Base-by-base conservation (phyloP, 2,888 invertebrate species). In the Hemicrepidius hirtus region DNA sequence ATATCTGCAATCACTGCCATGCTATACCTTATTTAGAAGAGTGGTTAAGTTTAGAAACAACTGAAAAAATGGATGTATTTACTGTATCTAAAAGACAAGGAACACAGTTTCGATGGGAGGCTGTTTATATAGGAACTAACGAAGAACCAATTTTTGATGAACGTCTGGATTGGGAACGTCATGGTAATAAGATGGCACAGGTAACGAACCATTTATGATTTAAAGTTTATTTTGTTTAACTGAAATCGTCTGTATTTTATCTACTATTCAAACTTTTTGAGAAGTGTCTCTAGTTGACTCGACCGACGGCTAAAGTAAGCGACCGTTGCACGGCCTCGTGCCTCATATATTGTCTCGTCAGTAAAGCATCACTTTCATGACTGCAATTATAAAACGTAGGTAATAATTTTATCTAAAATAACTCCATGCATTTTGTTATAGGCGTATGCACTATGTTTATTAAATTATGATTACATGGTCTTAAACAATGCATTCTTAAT, bases 401-500 rank as follows among this genome's bases (percentile, higher is more conserved):
- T n/a, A n/a, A n/a, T n/a, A n/a, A n/a, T n/a, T n/a, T 24, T 24
- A 24, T 5, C 2, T 24, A 5, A 41, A 41, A 12, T 20, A 24
- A 10, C 6, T 2, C 13, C 4, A 41, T 41, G n/a, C 0, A 32
- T 7, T 35, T 24, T 12, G 9, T 67, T 84, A 18, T 88, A 95
- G 95, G 95, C 94, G 76, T 96, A 94, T 86, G 90, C 93, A 68
- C 90, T 96, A 74, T 96, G 96, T 86, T 93, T 95, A 20, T 88
- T 94, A 83, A 93, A 95, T 85, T 96, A 95, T 86, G 94, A 96
- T 83, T 95, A 95, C 84, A 92, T 94, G 86, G 94, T 96, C 80
- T 86, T 96, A 82, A 94, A 95, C 87, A 95, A 95, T 86, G 95
- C 94, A 13, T 96, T 95, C 85, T 88, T 95, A 66, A 93, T 93